These are phyloP conservation scores for Brachypalpus laphriformis DNA, from an alignment of 2,888 invertebrate genomes.

Conservation along the genomic window DNA sequence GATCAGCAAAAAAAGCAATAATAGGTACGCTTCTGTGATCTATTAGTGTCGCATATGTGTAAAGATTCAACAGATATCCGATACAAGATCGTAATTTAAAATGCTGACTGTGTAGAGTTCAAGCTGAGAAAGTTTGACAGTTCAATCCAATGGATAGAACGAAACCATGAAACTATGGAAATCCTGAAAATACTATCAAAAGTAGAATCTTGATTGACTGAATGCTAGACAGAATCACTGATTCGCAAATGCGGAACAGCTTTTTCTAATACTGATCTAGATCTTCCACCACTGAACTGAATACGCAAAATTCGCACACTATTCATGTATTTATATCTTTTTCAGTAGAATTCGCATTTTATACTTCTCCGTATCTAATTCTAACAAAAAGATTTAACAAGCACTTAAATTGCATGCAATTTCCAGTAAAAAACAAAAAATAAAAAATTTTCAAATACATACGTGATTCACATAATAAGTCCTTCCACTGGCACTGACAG, in stretches of 20 bases:
- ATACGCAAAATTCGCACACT: constrained; percentile 20
- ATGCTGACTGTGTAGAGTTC: no score
- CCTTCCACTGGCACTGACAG: constrained; percentile 29
- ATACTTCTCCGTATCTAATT: constrained; percentile 31
- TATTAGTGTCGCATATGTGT: no score
- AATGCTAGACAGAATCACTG: background rate
- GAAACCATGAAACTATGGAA: background rate
- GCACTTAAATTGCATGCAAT: constrained; percentile 60
- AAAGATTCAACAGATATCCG: no score
- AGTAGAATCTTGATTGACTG: background rate
- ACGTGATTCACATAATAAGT: constrained; percentile 66
- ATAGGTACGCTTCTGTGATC: no score
- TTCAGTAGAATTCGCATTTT: constrained; percentile 48
- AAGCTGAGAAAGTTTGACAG: background rate
- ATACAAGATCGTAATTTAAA: no score
- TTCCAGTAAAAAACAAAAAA: constrained; percentile 53
- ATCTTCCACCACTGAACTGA: constrained; percentile 32
- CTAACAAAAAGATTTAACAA: constrained; percentile 17
- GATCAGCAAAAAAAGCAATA: no score
- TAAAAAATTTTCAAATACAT: constrained; percentile 52
- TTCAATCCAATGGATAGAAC: background rate
- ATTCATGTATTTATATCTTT: constrained; percentile 3
- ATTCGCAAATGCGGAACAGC: constrained; percentile 21
- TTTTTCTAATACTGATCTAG: background rate
- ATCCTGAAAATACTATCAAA: background rate